These are phyloP conservation scores for Eutolmus rufibarbis DNA, from an alignment of 2,888 invertebrate species.

Conservation along the genomic window DNA sequence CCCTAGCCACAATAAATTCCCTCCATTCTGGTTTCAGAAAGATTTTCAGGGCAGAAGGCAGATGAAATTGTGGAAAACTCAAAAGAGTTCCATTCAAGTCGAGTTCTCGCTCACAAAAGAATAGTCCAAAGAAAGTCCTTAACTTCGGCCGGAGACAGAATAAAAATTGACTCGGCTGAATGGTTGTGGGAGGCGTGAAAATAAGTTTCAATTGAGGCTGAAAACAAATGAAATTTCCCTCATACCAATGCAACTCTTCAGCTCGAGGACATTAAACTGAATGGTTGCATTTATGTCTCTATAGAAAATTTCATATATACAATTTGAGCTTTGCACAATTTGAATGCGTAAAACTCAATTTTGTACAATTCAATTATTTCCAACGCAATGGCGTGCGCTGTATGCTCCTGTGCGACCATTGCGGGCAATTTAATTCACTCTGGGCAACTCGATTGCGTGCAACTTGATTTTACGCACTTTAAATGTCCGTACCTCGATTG, in stretches of 20 bases:
- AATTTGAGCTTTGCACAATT: neutral
- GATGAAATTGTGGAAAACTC: neutral
- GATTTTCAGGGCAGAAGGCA: neutral
- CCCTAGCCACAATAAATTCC: neutral
- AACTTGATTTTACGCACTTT: neutral
- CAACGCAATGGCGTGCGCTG: neutral
- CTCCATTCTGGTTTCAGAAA: neutral
- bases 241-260: neutral
- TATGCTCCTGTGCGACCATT: neutral
- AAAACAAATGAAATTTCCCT: neutral
- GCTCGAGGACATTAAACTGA: neutral
- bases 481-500: neutral
- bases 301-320: neutral
- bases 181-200: neutral
- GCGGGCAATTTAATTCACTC: neutral
- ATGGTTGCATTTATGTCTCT: neutral
- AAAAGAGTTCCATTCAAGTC: neutral
- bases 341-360: neutral
- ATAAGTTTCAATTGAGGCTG: neutral
- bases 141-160: neutral
- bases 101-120: neutral
- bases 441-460: neutral
- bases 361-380: neutral
- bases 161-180: neutral
- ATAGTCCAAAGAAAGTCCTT: neutral